Evolutionary conservation across 2,888 invertebrate species (phyloP).

Genomic region (Phymatocera aterrima): DNA sequence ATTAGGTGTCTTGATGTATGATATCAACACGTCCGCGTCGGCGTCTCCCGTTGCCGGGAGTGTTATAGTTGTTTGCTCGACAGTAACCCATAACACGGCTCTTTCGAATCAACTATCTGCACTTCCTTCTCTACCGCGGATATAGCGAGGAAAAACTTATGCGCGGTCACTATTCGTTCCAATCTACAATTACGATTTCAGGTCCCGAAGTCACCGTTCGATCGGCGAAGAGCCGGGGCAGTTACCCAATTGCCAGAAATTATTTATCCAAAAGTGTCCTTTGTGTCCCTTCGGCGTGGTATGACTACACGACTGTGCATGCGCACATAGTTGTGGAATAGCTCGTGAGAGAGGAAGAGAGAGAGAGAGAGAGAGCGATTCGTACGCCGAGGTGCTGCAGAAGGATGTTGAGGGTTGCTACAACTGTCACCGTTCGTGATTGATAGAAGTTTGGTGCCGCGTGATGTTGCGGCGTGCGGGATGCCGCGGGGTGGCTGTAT

Average conservation of each 20-base stretch:
- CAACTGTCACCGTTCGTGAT: constrained; percentile 35
- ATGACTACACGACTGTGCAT: not conserved
- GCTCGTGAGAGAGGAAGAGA: constrained; percentile 13
- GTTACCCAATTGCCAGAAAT: too few relatives aligned
- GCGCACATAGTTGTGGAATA: not conserved
- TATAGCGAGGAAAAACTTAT: too few relatives aligned
- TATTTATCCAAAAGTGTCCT: too few relatives aligned
- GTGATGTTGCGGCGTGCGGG: constrained; percentile 23
- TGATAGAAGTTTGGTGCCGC: constrained; percentile 34
- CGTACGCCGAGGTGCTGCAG: constrained; percentile 15
- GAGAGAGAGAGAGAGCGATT: too few relatives aligned
- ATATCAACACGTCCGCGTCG: constrained; percentile 40
- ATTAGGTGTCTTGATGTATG: constrained; percentile 66
- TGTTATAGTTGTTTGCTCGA: constrained; percentile 18
- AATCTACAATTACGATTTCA: too few relatives aligned
- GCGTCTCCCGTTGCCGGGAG: not conserved
- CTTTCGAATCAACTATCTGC: not conserved
- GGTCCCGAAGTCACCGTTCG: too few relatives aligned
- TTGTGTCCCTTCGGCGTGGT: too few relatives aligned
- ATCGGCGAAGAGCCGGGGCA: too few relatives aligned
- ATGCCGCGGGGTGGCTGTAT: constrained; percentile 2
- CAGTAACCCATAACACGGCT: not conserved
- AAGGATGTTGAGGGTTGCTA: constrained; percentile 31
- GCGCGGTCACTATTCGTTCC: too few relatives aligned
- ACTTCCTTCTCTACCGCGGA: not conserved